Evolutionary conservation across 2,888 invertebrate species (phyloP), one percentile per base, ranked within the genome.

Genomic region (Chrysopilus asiliformis): DNA sequence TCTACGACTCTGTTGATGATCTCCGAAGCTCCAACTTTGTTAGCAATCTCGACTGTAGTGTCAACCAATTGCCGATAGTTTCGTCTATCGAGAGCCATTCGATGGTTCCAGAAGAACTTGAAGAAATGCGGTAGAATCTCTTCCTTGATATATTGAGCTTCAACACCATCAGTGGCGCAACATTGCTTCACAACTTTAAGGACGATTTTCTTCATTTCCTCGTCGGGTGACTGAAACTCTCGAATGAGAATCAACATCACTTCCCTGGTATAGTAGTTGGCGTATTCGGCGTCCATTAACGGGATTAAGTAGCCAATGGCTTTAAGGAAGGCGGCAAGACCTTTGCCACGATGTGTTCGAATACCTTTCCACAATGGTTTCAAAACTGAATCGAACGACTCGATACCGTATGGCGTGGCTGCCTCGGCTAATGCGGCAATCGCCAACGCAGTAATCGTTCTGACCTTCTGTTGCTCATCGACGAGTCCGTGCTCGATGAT

Each of bases 121-220:
- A 97, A 97, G 66, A 95, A 97, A 53, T 94, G 93, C 1, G 95
- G 95, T 48, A 97, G 67, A 50, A 99, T 98, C 60, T 99, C 98
- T 52, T 97, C 95, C 67, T 97, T 95, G 48, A 99, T 99, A 56
- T 99, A 99, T 56, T 94, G 91, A 0, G 98, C 81, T 61, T 98
- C 98, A 34, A 99, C 98, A 78, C 98, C 98, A 61, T 99, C 98
- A 0, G 98, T 99, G 8, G 93, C 95, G 58, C 98, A 99, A 66
- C 98, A 99, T 66, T 99, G 98, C 63, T 99, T 99, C 41, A 99
- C 98, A 43, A 97, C 87, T 72, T 99, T 99, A 45, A 99, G 70
- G 1, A 99, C 98, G 67, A 99, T 99, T 60, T 99, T 99, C 65
- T 99, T 99, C 98, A 99, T 99, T 72, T 99, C 98, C 64, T 99